A percentile compares a stretch with the other conserved stretches of the same genome.
These are phyloP conservation scores for Amiota communis DNA, from an alignment of 2,888 invertebrate species.

Conservation along the genomic window DNA sequence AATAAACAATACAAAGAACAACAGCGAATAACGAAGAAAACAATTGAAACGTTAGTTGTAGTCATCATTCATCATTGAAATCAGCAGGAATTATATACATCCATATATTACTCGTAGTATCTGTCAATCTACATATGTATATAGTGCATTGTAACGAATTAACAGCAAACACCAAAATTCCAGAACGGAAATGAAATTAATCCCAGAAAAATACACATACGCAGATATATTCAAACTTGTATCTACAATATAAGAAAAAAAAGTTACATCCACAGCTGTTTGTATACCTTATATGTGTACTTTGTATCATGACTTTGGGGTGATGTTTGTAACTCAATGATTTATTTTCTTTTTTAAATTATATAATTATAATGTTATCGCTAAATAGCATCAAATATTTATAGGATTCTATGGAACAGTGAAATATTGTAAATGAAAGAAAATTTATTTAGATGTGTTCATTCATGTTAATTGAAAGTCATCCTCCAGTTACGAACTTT, in stretches of 20 bases:
- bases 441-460: too few relatives aligned
- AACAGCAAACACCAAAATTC: constrained; percentile 11
- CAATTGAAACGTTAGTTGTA: background rate
- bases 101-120: too few relatives aligned
- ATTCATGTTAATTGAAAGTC: too few relatives aligned
- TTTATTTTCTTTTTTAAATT: too few relatives aligned
- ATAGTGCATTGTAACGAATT: constrained; percentile 1
- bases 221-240: background rate
- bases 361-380: too few relatives aligned
- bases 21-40: background rate
- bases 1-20: background rate
- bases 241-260: background rate
- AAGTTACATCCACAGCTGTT: background rate
- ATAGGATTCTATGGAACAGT: too few relatives aligned
- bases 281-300: background rate
- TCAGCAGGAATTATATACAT: constrained; percentile 12
- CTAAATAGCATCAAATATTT: too few relatives aligned
- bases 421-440: too few relatives aligned
- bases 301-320: too few relatives aligned
- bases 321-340: too few relatives aligned
- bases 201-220: background rate
- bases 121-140: too few relatives aligned
- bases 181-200: constrained; percentile 21
- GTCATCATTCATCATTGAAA: constrained; percentile 17
- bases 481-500: too few relatives aligned